Percentiles rank a stretch among this genome's conserved stretches.
phyloP scores from a whole-genome alignment of 2,797 vertebrate species.

The Lepidocolaptes lacrymiger region DNA sequence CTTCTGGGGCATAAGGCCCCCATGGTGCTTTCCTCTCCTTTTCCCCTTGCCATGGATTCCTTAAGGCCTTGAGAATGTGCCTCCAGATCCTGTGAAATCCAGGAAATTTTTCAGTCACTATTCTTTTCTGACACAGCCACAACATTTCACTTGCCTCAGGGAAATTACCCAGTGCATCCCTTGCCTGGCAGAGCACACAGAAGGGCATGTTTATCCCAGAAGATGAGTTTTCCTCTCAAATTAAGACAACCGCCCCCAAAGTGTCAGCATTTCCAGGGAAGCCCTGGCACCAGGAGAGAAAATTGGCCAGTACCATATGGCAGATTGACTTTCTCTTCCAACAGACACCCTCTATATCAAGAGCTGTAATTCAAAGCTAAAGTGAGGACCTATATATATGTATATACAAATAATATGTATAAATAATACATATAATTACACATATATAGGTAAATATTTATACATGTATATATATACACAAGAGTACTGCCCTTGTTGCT shows the following conservation, averaged over 20 bases:
- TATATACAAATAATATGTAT: background rate
- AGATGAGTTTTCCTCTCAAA: background rate
- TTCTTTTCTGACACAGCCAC: background rate
- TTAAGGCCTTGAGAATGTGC: background rate
- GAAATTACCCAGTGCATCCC: background rate
- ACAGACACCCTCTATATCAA: background rate
- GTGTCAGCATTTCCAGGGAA: background rate
- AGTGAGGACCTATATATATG: background rate
- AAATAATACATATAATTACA: background rate
- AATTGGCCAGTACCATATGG: background rate
- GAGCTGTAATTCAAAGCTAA: background rate
- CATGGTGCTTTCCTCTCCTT: background rate
- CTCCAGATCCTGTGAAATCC: background rate
- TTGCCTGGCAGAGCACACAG: background rate
- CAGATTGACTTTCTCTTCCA: background rate
- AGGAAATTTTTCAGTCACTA: background rate
- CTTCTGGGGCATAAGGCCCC: background rate
- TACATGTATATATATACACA: background rate
- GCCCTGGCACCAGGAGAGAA: background rate
- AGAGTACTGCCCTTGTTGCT: background rate
- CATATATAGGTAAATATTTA: background rate
- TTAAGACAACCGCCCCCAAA: rapidly evolving
- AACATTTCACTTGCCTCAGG: background rate
- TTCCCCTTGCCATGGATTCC: background rate
- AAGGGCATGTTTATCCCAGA: background rate